A percentile compares a stretch with the other conserved stretches of the same genome.
phyloP scores from a whole-genome alignment of 2,113 vertebrate species.

The Climacteris rufus region DNA sequence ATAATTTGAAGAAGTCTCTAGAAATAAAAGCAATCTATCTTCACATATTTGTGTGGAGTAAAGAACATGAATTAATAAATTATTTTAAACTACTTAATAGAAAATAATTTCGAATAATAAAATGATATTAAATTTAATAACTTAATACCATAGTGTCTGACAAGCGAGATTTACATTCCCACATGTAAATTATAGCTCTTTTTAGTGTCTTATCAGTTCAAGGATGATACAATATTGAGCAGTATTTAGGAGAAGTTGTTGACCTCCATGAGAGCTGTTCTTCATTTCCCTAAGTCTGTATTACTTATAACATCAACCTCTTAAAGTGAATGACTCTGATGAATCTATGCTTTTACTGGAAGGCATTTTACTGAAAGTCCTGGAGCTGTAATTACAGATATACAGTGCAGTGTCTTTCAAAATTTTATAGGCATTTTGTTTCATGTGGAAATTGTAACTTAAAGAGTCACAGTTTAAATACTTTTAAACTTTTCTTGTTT shows the following conservation, averaged over 20 bases:
- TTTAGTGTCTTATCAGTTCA: neutral
- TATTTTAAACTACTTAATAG: neutral
- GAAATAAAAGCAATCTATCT: neutral
- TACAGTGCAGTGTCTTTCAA: neutral
- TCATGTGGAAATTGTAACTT: neutral
- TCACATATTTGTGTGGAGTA: neutral
- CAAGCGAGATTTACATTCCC: neutral
- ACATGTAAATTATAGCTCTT: neutral
- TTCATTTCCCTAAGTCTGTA: neutral
- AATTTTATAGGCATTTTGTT: neutral
- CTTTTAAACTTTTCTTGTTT: neutral
- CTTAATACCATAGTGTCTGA: neutral
- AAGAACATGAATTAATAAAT: neutral
- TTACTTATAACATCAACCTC: neutral
- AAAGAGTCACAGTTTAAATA: neutral
- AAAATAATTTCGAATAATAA: neutral
- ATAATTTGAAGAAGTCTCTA: neutral
- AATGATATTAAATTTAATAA: neutral
- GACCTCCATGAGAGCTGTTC: neutral
- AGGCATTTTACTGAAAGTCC: neutral
- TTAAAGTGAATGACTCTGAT: neutral
- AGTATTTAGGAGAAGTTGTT: neutral
- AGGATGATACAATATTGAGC: neutral
- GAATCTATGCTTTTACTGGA: neutral
- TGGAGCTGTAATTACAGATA: neutral